Evolutionary conservation across 2,888 invertebrate genomes (phyloP), one percentile per base, ranked within the genome.

Genomic region (Liposcelis brunnea): DNA sequence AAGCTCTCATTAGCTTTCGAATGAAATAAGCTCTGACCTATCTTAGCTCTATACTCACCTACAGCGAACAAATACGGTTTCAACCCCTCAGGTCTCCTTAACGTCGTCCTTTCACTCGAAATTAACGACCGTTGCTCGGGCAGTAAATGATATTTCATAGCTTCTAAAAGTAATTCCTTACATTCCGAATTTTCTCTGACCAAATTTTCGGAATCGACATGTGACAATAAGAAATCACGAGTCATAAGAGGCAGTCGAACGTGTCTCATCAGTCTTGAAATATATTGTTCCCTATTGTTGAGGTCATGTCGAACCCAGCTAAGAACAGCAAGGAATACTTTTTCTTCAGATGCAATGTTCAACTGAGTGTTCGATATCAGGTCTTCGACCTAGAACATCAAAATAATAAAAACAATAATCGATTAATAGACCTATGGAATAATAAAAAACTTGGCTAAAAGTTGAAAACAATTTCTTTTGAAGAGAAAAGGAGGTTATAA

Each of bases 281-380:
- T 69, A 55, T 70, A 68, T 51, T 68, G 62, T 47, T 71, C 68
- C 18, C 78, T 62, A 51, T 71, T 68, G n/a, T 63, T 56, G 33
- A 75, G 59, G 56, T 76, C 74, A 53, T 77, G 75, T 54, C 75
- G 76, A 21, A 77, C 67, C 77, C 77, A 78, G 54, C 72, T 74
- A 48, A 78, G 61, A 15, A 76, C 76, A 6, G 77, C 75, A 31
- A 68, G 61, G 54, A 75, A 78, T 1, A 77, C 77, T 49, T 72
- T 72, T 59, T 77, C 77, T 57, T 78, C 78, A 11, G 72, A 72
- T 21, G 74, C 69, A 46, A 77, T 75, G 55, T 77, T 77, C 50
- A 78, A 59, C 58, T 77, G 73, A 54, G 69, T 69, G 55, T 75
- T 77, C 5, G 76, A 74, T 50, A 77, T 71, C 50, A 78, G 61